Evolutionary conservation across 2,113 vertebrate species (phyloP).

Genomic region (Scomber scombrus): DNA sequence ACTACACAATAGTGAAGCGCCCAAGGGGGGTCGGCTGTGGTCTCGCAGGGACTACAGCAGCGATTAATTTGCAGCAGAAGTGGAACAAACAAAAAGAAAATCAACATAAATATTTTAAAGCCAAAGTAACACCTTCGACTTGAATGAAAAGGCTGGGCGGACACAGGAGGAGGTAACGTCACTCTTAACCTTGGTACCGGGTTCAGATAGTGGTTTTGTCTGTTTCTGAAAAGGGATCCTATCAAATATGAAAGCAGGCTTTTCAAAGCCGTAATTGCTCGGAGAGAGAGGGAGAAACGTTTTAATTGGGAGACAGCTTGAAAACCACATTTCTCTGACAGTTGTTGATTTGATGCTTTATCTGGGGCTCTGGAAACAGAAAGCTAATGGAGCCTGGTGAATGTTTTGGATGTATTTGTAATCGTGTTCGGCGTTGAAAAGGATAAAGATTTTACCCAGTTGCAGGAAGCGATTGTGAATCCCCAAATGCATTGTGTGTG

Average conservation of each 20-base stretch:
- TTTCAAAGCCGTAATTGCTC: slow-evolving; percentile 52
- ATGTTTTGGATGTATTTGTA: slow-evolving; percentile 44
- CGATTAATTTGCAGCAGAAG: slow-evolving; percentile 64
- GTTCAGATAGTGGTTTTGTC: slow-evolving; percentile 7
- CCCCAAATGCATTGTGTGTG: background rate
- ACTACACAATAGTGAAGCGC: slow-evolving; percentile 68
- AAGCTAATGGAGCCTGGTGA: slow-evolving; percentile 45
- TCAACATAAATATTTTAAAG: slow-evolving; percentile 71
- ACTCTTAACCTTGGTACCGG: background rate
- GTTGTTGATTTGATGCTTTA: slow-evolving; percentile 27
- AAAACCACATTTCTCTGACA: slow-evolving; percentile 56
- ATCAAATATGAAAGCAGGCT: slow-evolving; percentile 45
- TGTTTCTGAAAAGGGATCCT: slow-evolving; percentile 27
- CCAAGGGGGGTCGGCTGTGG: slow-evolving; percentile 19
- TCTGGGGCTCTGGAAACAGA: slow-evolving; percentile 43
- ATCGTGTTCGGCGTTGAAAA: slow-evolving; percentile 26
- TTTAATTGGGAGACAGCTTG: slow-evolving; percentile 60
- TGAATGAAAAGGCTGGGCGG: slow-evolving; percentile 15
- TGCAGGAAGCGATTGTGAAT: background rate
- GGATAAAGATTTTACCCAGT: slow-evolving; percentile 7
- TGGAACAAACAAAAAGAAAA: slow-evolving; percentile 68
- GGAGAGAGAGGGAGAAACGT: slow-evolving; percentile 14
- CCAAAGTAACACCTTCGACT: slow-evolving; percentile 32
- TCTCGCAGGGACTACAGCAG: slow-evolving; percentile 54
- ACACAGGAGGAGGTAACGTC: background rate